These are phyloP conservation scores for Tamandua tetradactyla DNA, from an alignment of 2,797 vertebrate species.

Conservation along the genomic window DNA sequence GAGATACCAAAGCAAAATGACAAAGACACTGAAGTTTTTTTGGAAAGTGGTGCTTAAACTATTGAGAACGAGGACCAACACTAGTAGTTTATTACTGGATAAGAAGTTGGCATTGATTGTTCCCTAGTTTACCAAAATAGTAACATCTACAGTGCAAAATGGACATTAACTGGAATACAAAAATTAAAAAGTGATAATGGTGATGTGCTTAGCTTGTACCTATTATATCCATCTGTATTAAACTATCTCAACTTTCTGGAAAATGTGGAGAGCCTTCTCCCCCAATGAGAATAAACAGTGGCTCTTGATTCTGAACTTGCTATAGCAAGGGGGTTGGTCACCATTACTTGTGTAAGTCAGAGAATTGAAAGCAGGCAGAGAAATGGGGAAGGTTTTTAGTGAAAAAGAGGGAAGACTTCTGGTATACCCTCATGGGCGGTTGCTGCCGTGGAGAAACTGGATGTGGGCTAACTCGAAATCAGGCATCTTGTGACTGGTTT, in stretches of 20 bases:
- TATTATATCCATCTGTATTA: rapidly evolving
- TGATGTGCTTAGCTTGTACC: rapidly evolving
- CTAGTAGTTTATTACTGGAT: background rate
- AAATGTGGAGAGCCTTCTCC: rapidly evolving
- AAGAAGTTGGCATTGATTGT: rapidly evolving
- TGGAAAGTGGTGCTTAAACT: background rate
- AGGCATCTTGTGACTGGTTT: no score
- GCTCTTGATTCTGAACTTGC: no score
- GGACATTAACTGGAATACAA: background rate
- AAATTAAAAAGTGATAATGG: no score
- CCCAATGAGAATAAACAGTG: rapidly evolving
- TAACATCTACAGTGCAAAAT: rapidly evolving
- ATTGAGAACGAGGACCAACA: no score
- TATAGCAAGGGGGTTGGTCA: no score
- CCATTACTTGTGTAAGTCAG: rapidly evolving
- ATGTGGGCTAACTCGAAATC: rapidly evolving
- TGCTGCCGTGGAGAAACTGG: rapidly evolving
- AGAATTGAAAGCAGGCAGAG: background rate
- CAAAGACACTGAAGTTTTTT: rapidly evolving
- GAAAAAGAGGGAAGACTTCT: background rate
- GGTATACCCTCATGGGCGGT: rapidly evolving
- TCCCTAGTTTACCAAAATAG: rapidly evolving
- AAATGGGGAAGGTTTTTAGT: rapidly evolving
- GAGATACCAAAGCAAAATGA: rapidly evolving
- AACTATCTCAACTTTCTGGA: no score